Evolutionary conservation across 2,888 invertebrate species (phyloP).

Genomic region (Limnephilus marmoratus): DNA sequence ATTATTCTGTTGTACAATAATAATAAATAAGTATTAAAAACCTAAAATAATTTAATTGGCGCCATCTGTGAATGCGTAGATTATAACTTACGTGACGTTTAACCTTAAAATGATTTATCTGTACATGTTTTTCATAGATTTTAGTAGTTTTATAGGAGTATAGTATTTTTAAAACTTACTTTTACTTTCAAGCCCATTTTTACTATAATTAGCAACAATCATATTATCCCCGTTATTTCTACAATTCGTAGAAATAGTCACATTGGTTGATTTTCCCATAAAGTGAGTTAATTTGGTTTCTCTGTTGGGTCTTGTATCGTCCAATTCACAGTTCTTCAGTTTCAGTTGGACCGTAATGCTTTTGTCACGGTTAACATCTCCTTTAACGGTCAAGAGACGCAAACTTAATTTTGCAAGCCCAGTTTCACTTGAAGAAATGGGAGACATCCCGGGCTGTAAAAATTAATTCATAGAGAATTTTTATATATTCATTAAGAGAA

Average conservation of each 20-base stretch:
- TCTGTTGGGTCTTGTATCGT: slow-evolving; percentile 85
- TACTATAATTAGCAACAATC: slow-evolving; percentile 87
- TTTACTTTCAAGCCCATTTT: slow-evolving; percentile 84
- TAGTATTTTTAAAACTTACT: slow-evolving; percentile 74
- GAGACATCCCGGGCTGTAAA: slow-evolving; percentile 58
- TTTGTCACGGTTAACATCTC: slow-evolving; percentile 86
- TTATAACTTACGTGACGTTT: too few relatives aligned
- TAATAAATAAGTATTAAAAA: too few relatives aligned
- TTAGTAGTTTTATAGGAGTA: neutral
- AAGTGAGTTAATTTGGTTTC: slow-evolving; percentile 82
- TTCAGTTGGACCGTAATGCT: slow-evolving; percentile 86
- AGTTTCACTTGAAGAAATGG: slow-evolving; percentile 71
- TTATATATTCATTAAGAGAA: neutral
- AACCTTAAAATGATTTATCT: too few relatives aligned
- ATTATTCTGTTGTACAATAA: too few relatives aligned
- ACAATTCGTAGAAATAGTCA: slow-evolving; percentile 30
- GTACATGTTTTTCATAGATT: too few relatives aligned
- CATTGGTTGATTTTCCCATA: slow-evolving; percentile 69
- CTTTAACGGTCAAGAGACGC: slow-evolving; percentile 86
- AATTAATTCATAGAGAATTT: neutral
- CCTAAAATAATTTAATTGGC: too few relatives aligned
- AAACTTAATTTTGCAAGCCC: slow-evolving; percentile 88
- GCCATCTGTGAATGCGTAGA: too few relatives aligned
- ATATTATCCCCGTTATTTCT: slow-evolving; percentile 80
- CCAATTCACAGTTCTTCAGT: slow-evolving; percentile 89